phyloP scores from a whole-genome alignment of 30 jellyfish, hydroid and myxozoan species.

The Aurelia coerulea region DNA sequence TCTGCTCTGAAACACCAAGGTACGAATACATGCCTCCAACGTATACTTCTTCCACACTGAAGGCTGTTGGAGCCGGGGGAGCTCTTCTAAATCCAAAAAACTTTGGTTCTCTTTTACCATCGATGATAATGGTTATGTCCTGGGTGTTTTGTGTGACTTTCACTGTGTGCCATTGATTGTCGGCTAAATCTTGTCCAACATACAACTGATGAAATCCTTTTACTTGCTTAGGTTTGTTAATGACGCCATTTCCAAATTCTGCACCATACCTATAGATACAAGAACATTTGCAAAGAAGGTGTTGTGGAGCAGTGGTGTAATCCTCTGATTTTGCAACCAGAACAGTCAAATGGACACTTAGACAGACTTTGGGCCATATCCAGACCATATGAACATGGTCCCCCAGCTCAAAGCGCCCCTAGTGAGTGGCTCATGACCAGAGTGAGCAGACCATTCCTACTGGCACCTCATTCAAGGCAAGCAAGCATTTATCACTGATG shows the following conservation, averaged over 20 bases:
- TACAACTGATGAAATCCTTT: conserved; percentile 81
- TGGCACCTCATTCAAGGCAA: no score
- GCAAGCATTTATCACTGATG: no score
- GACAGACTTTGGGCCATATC: no score
- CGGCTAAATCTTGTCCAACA: conserved; percentile 89
- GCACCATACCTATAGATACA: conserved; percentile 80
- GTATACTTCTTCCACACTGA: conserved; percentile 66
- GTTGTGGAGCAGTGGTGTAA: no score
- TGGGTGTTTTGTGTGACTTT: conserved; percentile 71
- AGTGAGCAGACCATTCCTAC: no score
- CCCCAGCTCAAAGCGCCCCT: no score
- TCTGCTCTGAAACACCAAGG: conserved; percentile 43
- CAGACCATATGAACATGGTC: no score
- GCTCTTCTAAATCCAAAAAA: conserved; percentile 70
- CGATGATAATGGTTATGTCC: conserved; percentile 73
- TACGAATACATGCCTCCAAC: conserved; percentile 80
- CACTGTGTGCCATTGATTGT: conserved; percentile 91
- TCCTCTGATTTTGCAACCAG: no score
- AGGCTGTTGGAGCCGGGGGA: conserved; percentile 85
- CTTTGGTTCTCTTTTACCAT: conserved; percentile 58
- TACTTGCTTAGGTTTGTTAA: conserved; percentile 72
- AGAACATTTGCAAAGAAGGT: no score
- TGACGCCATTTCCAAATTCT: conserved; percentile 84
- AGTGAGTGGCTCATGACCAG: no score
- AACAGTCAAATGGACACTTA: no score